A percentile compares a stretch with the other conserved stretches of the same genome.
Conservation (phyloP, 2,113 vertebrate species). For the Indicator indicator region DNA sequence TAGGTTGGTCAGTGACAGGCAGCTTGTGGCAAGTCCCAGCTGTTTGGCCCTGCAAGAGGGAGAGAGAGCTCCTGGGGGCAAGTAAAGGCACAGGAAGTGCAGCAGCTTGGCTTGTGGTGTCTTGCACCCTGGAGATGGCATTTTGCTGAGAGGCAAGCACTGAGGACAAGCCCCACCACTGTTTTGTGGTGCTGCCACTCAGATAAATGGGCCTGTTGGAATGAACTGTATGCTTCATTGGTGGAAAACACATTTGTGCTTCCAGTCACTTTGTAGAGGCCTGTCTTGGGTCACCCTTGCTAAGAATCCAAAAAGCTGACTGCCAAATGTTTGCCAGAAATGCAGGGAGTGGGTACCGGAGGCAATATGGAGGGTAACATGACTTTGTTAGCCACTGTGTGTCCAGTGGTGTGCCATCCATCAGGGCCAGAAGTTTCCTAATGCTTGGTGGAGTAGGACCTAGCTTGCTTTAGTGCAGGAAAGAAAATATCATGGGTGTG, state of each 20-base stretch:
- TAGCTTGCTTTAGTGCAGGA: neutral
- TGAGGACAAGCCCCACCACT: neutral
- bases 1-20: neutral
- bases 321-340: neutral
- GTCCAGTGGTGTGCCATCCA: neutral
- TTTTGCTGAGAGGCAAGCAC: neutral
- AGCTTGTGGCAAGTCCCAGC: neutral
- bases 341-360: neutral
- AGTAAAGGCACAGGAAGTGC: neutral
- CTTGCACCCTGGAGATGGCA: neutral
- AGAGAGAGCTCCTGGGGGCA: neutral
- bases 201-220: neutral
- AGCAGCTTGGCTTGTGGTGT: neutral
- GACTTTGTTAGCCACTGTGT: neutral
- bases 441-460: neutral
- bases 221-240: neutral
- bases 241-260: neutral
- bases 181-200: neutral
- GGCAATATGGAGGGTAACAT: neutral
- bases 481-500: neutral
- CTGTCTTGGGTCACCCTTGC: neutral
- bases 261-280: neutral
- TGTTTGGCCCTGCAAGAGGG: neutral
- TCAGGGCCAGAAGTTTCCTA: neutral
- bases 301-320: neutral